phyloP scores from a whole-genome alignment of 1,140 invertebrate species.

The Drosophila sucinea region DNA sequence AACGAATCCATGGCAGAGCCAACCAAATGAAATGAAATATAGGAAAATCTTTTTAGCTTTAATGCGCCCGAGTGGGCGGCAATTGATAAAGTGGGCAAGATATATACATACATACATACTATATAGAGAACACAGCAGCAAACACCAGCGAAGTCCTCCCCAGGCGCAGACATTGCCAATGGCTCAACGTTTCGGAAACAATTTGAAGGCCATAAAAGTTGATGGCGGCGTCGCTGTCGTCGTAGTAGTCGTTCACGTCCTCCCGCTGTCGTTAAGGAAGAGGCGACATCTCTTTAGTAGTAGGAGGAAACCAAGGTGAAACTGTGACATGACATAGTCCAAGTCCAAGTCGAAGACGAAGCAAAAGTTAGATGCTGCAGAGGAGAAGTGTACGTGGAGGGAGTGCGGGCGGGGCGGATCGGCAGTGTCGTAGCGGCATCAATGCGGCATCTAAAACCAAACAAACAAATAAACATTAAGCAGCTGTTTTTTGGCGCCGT shows the following conservation, averaged over 20 bases:
- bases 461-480: conserved; percentile 77
- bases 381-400: not conserved
- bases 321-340: conserved; percentile 9
- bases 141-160: conserved; percentile 16
- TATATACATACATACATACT: conserved; percentile 43
- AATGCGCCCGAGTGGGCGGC: conserved; percentile 33
- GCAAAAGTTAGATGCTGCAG: conserved; percentile 30
- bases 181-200: conserved; percentile 78
- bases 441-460: conserved; percentile 41
- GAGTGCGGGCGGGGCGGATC: not conserved
- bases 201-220: conserved; percentile 80
- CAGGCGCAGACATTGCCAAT: conserved; percentile 40
- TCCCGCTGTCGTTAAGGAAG: conserved; percentile 42
- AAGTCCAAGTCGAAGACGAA: conserved; percentile 2
- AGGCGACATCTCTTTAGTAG: conserved; percentile 54
- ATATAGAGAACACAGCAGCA: not conserved
- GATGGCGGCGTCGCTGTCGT: conserved; percentile 52
- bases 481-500: conserved; percentile 73
- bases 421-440: conserved; percentile 8
- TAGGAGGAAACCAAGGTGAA: conserved; percentile 44
- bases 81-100: conserved; percentile 64
- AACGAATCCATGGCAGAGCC: conserved; percentile 45
- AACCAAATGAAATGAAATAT: conserved; percentile 24
- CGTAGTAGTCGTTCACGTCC: too few species aligned
- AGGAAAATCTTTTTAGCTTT: conserved; percentile 21